Conservation (phyloP, 2,797 vertebrate genomes). For the Aotus griseimembra region DNA sequence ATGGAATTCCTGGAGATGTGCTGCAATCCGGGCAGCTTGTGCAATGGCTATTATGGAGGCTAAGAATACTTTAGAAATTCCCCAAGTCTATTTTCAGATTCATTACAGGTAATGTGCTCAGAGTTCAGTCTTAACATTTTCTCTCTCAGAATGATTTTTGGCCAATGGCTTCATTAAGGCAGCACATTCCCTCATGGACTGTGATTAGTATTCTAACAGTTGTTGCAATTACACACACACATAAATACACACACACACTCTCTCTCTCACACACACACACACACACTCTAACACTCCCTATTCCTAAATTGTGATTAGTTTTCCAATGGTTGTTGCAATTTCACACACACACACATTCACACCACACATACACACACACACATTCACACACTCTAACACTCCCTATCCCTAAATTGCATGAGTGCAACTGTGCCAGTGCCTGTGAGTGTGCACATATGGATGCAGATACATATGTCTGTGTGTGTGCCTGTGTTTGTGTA, state of each 20-base stretch:
- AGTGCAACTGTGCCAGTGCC: too few relatives aligned
- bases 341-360: too few relatives aligned
- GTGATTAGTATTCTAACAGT: constrained; percentile 60
- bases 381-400: background rate
- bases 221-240: background rate
- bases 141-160: background rate
- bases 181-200: constrained; percentile 30
- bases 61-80: constrained; percentile 46
- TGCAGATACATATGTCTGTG: fast-evolving
- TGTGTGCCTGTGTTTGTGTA: background rate
- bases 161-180: constrained; percentile 73
- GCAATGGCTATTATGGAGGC: background rate
- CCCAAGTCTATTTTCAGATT: constrained; percentile 29
- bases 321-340: constrained; percentile 5
- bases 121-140: background rate
- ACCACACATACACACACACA: background rate
- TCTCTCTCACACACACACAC: too few relatives aligned
- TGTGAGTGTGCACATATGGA: background rate
- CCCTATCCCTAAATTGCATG: background rate
- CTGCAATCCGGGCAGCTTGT: background rate
- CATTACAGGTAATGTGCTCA: constrained; percentile 52
- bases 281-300: too few relatives aligned
- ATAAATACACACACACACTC: background rate
- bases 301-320: constrained; percentile 50
- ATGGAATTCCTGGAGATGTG: background rate